These are phyloP conservation scores for Saguinus midas DNA, from an alignment of 2,113 vertebrate species.

Conservation along the genomic window DNA sequence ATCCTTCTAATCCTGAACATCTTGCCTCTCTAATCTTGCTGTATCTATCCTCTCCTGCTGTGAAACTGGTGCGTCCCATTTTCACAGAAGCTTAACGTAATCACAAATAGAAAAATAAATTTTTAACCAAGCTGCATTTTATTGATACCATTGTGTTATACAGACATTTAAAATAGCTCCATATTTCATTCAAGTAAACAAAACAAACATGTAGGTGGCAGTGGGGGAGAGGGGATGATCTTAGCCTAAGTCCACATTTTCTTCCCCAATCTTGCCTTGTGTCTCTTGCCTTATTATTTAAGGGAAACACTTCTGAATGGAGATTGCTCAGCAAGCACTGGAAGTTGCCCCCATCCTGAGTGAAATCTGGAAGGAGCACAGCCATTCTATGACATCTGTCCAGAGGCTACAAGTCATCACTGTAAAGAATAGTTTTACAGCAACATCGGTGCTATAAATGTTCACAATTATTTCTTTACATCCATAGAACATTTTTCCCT, in stretches of 20 bases:
- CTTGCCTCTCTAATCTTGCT: slow-evolving; percentile 62
- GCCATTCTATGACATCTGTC: neutral
- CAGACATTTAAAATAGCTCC: slow-evolving; percentile 43
- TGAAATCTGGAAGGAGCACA: neutral
- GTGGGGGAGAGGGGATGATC: neutral
- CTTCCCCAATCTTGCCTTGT: neutral
- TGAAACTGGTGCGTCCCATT: slow-evolving; percentile 74
- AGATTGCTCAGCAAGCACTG: neutral
- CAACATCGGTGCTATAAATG: neutral
- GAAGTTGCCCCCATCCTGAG: neutral
- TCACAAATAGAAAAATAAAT: slow-evolving; percentile 71
- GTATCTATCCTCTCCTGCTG: slow-evolving; percentile 62
- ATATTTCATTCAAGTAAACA: slow-evolving; percentile 37
- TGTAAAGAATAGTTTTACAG: neutral
- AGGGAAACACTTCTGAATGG: neutral
- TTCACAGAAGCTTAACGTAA: slow-evolving; percentile 59
- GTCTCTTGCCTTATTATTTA: neutral
- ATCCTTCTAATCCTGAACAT: slow-evolving; percentile 59
- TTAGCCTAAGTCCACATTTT: neutral
- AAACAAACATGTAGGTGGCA: neutral
- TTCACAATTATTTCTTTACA: neutral
- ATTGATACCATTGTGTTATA: slow-evolving; percentile 41
- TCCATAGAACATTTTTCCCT: neutral
- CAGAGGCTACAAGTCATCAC: neutral
- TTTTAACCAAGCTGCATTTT: slow-evolving; percentile 64